These are phyloP conservation scores for Cebus imitator DNA, from an alignment of 2,113 vertebrate genomes.

Conservation along the genomic window DNA sequence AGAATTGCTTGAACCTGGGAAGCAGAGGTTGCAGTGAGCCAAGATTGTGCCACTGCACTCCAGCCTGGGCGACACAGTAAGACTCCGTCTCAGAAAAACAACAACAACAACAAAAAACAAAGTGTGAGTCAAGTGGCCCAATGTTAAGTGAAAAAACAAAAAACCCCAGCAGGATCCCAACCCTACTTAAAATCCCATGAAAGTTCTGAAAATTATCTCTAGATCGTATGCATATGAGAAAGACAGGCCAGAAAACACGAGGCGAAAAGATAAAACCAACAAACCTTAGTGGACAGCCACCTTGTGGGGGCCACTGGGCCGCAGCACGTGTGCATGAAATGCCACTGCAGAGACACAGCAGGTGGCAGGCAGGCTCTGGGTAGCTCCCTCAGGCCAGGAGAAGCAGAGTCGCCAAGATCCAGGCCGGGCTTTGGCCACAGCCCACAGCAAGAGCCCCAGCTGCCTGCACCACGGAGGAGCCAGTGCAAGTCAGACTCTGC, in stretches of 20 bases:
- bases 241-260: background rate
- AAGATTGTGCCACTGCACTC: too few species aligned
- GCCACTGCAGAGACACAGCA: background rate
- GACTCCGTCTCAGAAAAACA: too few species aligned
- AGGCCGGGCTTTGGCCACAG: background rate
- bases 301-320: rapidly evolving
- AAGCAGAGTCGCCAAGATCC: background rate
- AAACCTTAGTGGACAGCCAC: rapidly evolving
- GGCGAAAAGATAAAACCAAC: background rate
- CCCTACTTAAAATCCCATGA: background rate
- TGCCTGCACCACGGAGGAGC: background rate
- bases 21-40: too few species aligned
- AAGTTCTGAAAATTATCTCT: background rate
- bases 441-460: rapidly evolving
- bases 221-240: rapidly evolving
- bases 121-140: background rate
- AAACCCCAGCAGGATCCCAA: background rate
- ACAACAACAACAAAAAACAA: too few species aligned
- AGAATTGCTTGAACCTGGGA: too few species aligned
- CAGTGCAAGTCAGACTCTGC: background rate
- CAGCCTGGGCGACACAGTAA: too few species aligned
- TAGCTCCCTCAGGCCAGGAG: rapidly evolving
- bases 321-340: rapidly evolving
- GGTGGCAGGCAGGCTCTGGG: background rate
- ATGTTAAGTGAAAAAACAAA: background rate